Conservation (phyloP, 2,113 vertebrate species). For the Colossoma macropomum region DNA sequence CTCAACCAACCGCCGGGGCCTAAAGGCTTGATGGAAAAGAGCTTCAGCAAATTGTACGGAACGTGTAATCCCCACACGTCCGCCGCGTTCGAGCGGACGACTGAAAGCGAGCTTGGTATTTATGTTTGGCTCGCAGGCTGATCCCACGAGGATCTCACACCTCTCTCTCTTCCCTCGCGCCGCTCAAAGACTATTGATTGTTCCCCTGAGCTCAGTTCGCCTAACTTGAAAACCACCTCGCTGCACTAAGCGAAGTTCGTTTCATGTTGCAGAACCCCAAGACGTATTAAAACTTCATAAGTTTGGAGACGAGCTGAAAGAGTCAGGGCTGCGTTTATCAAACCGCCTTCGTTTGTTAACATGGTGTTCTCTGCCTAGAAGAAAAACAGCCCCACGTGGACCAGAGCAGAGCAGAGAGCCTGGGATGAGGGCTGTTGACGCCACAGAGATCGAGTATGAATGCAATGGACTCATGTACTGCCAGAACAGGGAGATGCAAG, state of each 20-base stretch:
- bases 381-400: not conserved
- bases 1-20: not conserved
- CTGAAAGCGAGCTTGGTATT: constrained; percentile 30
- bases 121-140: constrained; percentile 10
- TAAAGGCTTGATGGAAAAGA: not conserved
- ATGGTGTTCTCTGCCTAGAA: not conserved
- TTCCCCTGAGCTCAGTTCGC: constrained; percentile 28
- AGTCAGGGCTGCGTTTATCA: constrained; percentile 3
- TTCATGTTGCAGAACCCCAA: constrained; percentile 1
- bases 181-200: constrained; percentile 50
- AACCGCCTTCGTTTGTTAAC: not conserved
- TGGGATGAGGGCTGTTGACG: not conserved
- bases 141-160: constrained; percentile 25
- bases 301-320: constrained; percentile 2
- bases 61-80: not conserved
- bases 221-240: constrained; percentile 6
- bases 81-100: not conserved
- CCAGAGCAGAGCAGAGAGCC: not conserved
- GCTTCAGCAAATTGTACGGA: not conserved
- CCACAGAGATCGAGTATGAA: not conserved
- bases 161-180: constrained; percentile 22
- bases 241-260: constrained; percentile 4
- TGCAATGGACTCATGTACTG: not conserved
- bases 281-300: not conserved
- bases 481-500: not conserved